Conservation (phyloP, 1,140 invertebrate species). For the Panonychus citri region DNA sequence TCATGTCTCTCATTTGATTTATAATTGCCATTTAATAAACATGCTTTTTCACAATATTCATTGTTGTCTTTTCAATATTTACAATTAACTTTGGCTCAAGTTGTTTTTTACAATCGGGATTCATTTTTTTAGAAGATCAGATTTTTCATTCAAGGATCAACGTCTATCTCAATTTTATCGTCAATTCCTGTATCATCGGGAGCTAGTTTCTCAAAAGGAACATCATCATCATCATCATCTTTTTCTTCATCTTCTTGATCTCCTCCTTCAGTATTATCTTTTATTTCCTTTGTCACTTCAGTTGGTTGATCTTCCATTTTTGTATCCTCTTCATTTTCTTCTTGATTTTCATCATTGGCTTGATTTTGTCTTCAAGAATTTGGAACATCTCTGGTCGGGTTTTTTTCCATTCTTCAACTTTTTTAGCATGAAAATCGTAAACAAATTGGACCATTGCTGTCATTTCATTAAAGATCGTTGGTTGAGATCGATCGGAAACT, state of each 20-base stretch:
- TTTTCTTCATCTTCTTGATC: slow-evolving; percentile 9
- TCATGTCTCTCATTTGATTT: too few relatives aligned
- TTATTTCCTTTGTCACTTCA: too few relatives aligned
- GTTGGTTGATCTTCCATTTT: too few relatives aligned
- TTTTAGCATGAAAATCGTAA: slow-evolving; percentile 61
- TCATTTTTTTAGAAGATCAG: too few relatives aligned
- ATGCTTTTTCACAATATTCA: too few relatives aligned
- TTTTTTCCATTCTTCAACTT: slow-evolving; percentile 30
- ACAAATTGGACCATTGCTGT: slow-evolving; percentile 77
- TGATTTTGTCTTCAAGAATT: slow-evolving; percentile 1
- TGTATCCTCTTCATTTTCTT: slow-evolving; percentile 6
- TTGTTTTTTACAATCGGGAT: too few relatives aligned
- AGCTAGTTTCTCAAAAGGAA: slow-evolving; percentile 4
- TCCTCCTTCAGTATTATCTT: slow-evolving; percentile 1
- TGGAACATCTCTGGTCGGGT: slow-evolving; percentile 2
- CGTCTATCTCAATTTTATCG: slow-evolving; percentile 2
- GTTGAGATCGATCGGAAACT: not conserved
- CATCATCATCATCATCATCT: not conserved
- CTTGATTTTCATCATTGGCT: slow-evolving; percentile 5
- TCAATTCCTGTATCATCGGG: slow-evolving; percentile 12
- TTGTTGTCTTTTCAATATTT: too few relatives aligned
- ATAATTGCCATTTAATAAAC: too few relatives aligned
- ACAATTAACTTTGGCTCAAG: too few relatives aligned
- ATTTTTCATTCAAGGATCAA: not conserved
- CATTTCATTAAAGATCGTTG: slow-evolving; percentile 37